Conservation (phyloP, 1,140 invertebrate genomes). For the Zaprionus kolodkinae region DNA sequence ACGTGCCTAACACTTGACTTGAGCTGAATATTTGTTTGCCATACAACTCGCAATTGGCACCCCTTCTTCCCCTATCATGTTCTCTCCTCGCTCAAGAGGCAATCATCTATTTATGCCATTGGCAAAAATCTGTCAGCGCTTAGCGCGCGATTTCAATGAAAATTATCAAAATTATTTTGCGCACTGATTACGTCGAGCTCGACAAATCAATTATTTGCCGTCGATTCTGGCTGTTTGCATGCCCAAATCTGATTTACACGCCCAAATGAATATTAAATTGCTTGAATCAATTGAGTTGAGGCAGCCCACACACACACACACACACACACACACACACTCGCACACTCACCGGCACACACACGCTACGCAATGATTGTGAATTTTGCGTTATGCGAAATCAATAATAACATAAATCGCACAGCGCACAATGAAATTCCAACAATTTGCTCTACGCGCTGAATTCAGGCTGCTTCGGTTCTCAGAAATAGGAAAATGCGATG, state of each 20-base stretch:
- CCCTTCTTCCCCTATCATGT: too few species aligned
- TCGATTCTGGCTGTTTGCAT: constrained; percentile 73
- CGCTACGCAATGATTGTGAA: constrained; percentile 61
- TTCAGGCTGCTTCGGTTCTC: constrained; percentile 11
- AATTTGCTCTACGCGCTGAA: constrained; percentile 41
- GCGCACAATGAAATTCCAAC: constrained; percentile 64
- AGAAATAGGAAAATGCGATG: background rate
- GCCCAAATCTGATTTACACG: constrained; percentile 80
- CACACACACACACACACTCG: constrained; percentile 5
- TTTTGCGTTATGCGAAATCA: constrained; percentile 69
- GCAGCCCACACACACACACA: constrained; percentile 39
- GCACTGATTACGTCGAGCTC: constrained; percentile 45
- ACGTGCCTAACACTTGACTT: constrained; percentile 35
- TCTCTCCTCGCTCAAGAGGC: background rate
- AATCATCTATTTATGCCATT: constrained; percentile 40
- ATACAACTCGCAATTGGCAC: background rate
- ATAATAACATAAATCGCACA: constrained; percentile 77
- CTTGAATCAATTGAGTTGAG: constrained; percentile 75
- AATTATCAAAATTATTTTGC: constrained; percentile 67
- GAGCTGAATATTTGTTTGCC: constrained; percentile 11
- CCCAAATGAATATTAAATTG: constrained; percentile 82
- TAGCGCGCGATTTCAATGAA: constrained; percentile 59
- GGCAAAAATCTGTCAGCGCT: constrained; percentile 47
- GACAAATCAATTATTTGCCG: constrained; percentile 69
- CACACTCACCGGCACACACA: background rate